These are phyloP conservation scores for Crypturellus tataupa DNA, from an alignment of 2,797 vertebrate species.

Conservation along the genomic window DNA sequence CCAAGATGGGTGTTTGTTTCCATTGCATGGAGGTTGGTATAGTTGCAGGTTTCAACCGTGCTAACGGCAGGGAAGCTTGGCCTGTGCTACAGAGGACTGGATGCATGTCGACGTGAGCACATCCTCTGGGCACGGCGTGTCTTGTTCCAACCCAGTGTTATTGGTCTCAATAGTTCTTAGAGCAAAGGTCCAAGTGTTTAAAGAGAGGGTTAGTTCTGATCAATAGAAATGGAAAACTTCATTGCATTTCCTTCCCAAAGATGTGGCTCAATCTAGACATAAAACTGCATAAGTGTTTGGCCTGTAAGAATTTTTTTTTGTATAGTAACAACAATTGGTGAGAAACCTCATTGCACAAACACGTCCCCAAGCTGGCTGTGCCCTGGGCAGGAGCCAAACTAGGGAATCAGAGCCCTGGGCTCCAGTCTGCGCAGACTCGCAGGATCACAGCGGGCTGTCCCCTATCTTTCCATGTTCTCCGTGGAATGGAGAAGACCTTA, in stretches of 20 bases:
- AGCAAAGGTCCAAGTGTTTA: not conserved
- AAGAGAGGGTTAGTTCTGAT: not conserved
- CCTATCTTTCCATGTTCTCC: not conserved
- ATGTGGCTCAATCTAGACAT: not conserved
- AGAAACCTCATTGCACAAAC: not conserved
- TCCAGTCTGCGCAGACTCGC: not conserved
- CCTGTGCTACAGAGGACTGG: not conserved
- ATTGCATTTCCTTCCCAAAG: not conserved
- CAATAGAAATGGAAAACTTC: not conserved
- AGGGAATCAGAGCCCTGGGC: not conserved
- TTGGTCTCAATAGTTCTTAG: not conserved
- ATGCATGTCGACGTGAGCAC: not conserved
- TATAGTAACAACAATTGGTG: not conserved
- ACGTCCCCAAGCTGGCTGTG: not conserved
- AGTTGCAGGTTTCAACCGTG: too few relatives aligned
- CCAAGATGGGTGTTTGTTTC: not conserved
- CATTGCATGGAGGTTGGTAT: not conserved
- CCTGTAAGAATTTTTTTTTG: not conserved
- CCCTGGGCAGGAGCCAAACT: not conserved
- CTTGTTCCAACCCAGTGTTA: not conserved
- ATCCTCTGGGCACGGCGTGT: not conserved
- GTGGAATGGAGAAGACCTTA: not conserved
- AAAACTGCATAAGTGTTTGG: not conserved
- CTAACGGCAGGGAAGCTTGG: not conserved
- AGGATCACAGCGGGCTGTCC: not conserved